Evolutionary conservation across 2,797 vertebrate genomes (phyloP).

Genomic region (Microctenopoma lineatum): DNA sequence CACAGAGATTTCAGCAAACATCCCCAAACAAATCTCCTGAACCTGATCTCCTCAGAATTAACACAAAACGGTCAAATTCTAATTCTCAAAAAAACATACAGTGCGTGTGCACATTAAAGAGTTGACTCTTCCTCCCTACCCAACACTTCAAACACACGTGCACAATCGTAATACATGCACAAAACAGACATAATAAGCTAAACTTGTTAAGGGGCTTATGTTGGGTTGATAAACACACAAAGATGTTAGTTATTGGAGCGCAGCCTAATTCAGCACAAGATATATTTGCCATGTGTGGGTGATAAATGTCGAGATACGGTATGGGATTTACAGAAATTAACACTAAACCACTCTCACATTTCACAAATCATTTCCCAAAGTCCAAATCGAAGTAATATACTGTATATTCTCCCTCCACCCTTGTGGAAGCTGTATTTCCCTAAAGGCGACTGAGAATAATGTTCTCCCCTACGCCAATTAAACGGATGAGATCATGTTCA

Average conservation of each 20-base stretch:
- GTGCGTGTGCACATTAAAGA: conserved; percentile 1
- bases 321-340: conserved; percentile 51
- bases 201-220: conserved; percentile 24
- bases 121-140: not conserved
- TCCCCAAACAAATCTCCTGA: conserved; percentile 19
- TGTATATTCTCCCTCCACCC: conserved; percentile 39
- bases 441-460: conserved; percentile 45
- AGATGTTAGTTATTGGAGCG: not conserved
- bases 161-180: conserved; percentile 1
- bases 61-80: not conserved
- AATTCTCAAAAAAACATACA: not conserved
- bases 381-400: conserved; percentile 49
- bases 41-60: conserved; percentile 21
- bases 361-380: conserved; percentile 45
- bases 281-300: conserved; percentile 30
- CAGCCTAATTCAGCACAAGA: conserved; percentile 20
- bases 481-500: conserved; percentile 64
- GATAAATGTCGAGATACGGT: conserved; percentile 33
- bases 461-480: conserved; percentile 56
- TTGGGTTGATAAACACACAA: conserved; percentile 15
- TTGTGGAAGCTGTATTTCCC: conserved; percentile 41
- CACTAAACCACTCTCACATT: conserved; percentile 42
- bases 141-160: conserved; percentile 11
- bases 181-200: conserved; percentile 19
- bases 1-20: not conserved